Evolutionary conservation across 2,888 invertebrate genomes (phyloP).

Genomic region (Hybos culiciformis): DNA sequence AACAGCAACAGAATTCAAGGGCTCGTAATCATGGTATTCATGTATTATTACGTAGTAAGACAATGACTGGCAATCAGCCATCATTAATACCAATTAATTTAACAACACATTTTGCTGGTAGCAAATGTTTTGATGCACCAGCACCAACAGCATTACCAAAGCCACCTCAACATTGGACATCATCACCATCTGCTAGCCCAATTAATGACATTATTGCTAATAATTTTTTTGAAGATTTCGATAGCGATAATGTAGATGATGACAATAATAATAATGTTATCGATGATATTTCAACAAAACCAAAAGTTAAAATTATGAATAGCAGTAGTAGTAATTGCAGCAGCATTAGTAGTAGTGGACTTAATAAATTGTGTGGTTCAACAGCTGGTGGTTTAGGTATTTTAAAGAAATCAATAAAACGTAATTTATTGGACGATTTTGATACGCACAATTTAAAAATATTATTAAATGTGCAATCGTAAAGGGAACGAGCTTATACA

Average conservation of each 20-base stretch:
- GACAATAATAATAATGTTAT: constrained; percentile 8
- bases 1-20: constrained; percentile 4
- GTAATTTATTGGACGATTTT: constrained; percentile 35
- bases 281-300: background rate
- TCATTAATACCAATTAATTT: constrained; percentile 32
- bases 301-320: background rate
- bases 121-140: constrained; percentile 73
- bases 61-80: constrained; percentile 11
- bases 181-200: constrained; percentile 10
- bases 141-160: constrained; percentile 63
- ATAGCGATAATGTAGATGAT: constrained; percentile 14
- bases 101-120: constrained; percentile 49
- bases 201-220: too few relatives aligned
- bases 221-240: too few relatives aligned
- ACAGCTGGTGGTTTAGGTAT: constrained; percentile 16
- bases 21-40: constrained; percentile 20
- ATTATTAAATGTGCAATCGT: constrained; percentile 47
- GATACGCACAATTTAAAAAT: constrained; percentile 47
- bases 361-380: constrained; percentile 10
- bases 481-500: constrained; percentile 18
- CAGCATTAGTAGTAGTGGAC: background rate
- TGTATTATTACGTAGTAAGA: constrained; percentile 4
- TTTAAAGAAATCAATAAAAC: constrained; percentile 28
- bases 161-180: constrained; percentile 67
- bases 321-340: background rate